Base-by-base conservation (phyloP, 37 sponge, comb jelly and placozoan species). In the Axinella damicornis region DNA sequence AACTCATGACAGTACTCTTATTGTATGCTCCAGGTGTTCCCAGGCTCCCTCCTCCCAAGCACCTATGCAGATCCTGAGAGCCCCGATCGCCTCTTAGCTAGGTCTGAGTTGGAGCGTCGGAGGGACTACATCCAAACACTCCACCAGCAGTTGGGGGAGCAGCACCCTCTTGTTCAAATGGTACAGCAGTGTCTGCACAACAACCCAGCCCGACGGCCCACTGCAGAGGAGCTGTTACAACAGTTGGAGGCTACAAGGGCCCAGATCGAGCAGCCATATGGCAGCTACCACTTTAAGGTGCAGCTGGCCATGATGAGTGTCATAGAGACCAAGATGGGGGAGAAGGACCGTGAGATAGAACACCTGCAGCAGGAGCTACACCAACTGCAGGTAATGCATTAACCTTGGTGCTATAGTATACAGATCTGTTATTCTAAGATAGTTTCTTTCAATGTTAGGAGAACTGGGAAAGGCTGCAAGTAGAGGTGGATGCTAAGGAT, bases 31-130 rank as follows among this genome's bases (percentile, higher is more conserved):
- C 46, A 46, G 46, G 46, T 46, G 4, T 46, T 46, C 46, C 46
- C 46, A 46, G 46, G 46, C 46, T 4, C 46, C 46, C 46, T 46
- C 46, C 46, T 46, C 46, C 46, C 46, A 12, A 78, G 78, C 37
- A 79, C 79, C 57, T 80, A 86, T 4, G 64, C 80, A 41, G 87
- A 86, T 41, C 72, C 87, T 16, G 31, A 32, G 4, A 65, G 72
- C 28, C 87, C 87, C 12, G 80, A 73, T 19, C 87, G 61, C n/a
- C 65, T 77, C 54, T 70, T 22, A 6, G 73, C 80, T 30, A 79
- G 78, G 54, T 78, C 79, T 11, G 87, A 86, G 60, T 20, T 86
- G 2, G 65, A 86, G 52, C 71, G 87, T 9, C 38, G 87, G 27
- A 80, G 64, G 19, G 71, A 86, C 35, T 86, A 86, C 73, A 46